Base-by-base conservation (phyloP, 2,888 invertebrate species). In the Eurytoma adleriae region DNA sequence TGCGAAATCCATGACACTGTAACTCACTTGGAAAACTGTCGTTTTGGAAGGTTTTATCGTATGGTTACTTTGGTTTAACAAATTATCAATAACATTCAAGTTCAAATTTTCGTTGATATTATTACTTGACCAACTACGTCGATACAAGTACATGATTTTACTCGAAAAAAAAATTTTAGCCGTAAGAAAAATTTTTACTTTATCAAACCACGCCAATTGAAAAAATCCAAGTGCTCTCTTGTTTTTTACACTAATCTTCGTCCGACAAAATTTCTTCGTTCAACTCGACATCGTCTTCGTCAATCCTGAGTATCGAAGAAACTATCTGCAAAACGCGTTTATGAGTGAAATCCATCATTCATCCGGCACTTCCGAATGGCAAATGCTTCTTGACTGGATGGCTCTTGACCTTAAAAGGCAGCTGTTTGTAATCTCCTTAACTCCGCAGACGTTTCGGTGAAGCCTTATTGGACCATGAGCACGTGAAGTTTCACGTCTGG, bases 301-400 rank as follows among this genome's bases (percentile, higher is more conserved):
- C 68, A 50, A 87, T 85, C 61, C 83, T 84, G 27, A 86, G 83
- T 20, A 89, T 89, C 52, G 86, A 85, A n/a, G 83, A 84, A 0
- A 89, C 83, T 83, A 90, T 89, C 40, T 88, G 84, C 24, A 86
- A 79, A n/a, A 90, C 85, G 13, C 88, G 84, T 71, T 88, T 87
- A 73, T 88, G 87, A 70, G 87, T 88, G 69, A 89, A 89, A 86
- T 90, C 89, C 88, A 90, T 90, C 83, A 81, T 86, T 84, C 75
- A 66, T 75, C 57, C 80, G 59, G 78, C 77, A 83, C 83, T 78
- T 86, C 79, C 82, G 71, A 77, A 79, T 72, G 74, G 82, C 82
- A 83, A 87, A 82, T 89, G 86, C 83, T 84, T 80, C 77, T 79
- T 79, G 74, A 69, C 57, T 69, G 80, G n/a, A 80, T 74, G 82